Evolutionary conservation across 2,113 vertebrate genomes (phyloP), one percentile per base, ranked within the genome.

Genomic region (Aptenodytes patagonicus): DNA sequence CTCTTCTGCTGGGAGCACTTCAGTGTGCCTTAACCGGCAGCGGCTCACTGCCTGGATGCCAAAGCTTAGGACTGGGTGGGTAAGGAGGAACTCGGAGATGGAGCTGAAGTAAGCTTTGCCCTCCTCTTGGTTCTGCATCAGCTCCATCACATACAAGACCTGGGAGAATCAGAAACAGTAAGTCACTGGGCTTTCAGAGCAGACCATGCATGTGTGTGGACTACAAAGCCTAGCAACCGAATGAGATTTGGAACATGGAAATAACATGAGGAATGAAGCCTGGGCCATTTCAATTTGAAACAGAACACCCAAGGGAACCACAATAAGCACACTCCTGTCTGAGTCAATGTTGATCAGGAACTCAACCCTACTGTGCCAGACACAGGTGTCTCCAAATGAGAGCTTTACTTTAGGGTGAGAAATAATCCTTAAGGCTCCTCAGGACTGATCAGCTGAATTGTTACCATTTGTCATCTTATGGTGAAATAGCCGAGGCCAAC

Each of bases 81-180:
- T 99, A 31, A 99, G 98, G 84, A 99, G 98, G 97, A 99, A 99
- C 97, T 99, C 99, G 0, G 99, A 99, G 92, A 99, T 99, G 3
- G 99, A 99, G n/a, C 98, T 99, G 97, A 99, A 99, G 81, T 98
- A 99, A 54, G 99, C 99, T 40, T 98, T 98, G 42, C 99, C 99
- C 26, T 99, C 99, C 34, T 99, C 99, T 96, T 99, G 98, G 95
- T 99, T 99, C 98, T 99, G 99, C 38, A 98, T 97, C 80, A 99
- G 97, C 97, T 99, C 99, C 99, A 99, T 99, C 96, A 99, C 99
- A 11, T 99, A 99, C 44, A 99, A 98, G 29, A 99, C 99, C 99
- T 99, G 96, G 32, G 86, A 84, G 54, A 86, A 92, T 11, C 26
- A 83, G 58, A 62, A 92, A 60, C 4, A 44, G 28, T 21, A 79